Percentiles rank a stretch among this genome's conserved stretches.
Conservation (phyloP, 2,888 invertebrate species). For the Euproctis similis region DNA sequence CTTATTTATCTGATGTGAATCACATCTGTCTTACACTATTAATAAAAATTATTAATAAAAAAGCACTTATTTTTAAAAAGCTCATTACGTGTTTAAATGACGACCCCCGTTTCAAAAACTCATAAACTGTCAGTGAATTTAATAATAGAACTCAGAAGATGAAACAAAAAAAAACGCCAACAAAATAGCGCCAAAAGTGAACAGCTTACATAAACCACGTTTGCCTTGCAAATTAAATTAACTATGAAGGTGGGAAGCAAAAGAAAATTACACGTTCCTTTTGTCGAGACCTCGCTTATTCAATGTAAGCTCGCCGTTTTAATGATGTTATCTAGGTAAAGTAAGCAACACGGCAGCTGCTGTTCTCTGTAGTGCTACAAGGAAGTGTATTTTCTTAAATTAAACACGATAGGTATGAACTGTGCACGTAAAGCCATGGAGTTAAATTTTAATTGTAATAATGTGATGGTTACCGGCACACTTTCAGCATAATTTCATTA, state of each 20-base stretch:
- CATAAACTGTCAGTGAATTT: too few relatives aligned
- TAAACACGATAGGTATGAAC: constrained; percentile 9
- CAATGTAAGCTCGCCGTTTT: constrained; percentile 16
- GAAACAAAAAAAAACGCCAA: background rate
- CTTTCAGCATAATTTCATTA: too few relatives aligned
- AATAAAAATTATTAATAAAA: too few relatives aligned
- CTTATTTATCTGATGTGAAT: too few relatives aligned
- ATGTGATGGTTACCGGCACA: too few relatives aligned
- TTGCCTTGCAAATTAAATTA: constrained; percentile 23
- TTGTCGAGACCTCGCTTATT: constrained; percentile 17
- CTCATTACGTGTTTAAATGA: too few relatives aligned
- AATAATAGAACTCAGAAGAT: too few relatives aligned
- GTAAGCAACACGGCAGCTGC: constrained; percentile 14
- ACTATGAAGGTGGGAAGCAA: constrained; percentile 17
- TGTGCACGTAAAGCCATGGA: constrained; percentile 2
- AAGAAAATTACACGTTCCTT: constrained; percentile 20
- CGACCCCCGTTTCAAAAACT: too few relatives aligned
- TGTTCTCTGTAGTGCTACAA: constrained; percentile 1
- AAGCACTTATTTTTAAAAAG: too few relatives aligned
- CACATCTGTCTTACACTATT: too few relatives aligned
- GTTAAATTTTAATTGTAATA: constrained; percentile 3
- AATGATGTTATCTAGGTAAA: constrained; percentile 18
- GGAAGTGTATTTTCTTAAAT: constrained; percentile 12
- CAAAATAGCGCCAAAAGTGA: constrained; percentile 1
- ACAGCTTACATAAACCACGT: constrained; percentile 7